A percentile compares a stretch with the other conserved stretches of the same genome.
Conservation (phyloP, 2,888 invertebrate genomes). For the Apamea sordens region DNA sequence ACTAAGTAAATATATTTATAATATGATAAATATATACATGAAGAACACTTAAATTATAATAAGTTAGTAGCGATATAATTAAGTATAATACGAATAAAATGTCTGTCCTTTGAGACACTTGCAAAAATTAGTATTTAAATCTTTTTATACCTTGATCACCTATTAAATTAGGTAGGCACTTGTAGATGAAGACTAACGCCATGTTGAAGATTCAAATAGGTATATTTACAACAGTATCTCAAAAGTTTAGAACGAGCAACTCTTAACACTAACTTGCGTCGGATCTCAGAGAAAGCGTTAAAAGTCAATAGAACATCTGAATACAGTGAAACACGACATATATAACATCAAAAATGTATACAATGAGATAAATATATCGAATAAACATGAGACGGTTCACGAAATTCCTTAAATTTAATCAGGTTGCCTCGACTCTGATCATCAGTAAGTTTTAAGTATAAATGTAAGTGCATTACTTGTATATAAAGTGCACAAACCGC, state of each 20-base stretch:
- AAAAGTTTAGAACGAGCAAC: slow-evolving; percentile 43
- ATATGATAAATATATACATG: slow-evolving; percentile 25
- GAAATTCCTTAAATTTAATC: slow-evolving; percentile 76
- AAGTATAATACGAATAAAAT: slow-evolving; percentile 20
- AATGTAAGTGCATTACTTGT: slow-evolving; percentile 57
- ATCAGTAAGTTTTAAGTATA: slow-evolving; percentile 35
- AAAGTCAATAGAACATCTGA: slow-evolving; percentile 61
- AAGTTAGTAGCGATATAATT: slow-evolving; percentile 15
- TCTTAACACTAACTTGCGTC: slow-evolving; percentile 81
- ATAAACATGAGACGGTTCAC: slow-evolving; percentile 66
- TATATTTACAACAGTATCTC: slow-evolving; percentile 34
- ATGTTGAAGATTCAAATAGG: background rate
- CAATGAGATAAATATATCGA: slow-evolving; percentile 51
- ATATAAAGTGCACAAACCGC: slow-evolving; percentile 59
- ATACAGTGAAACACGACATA: slow-evolving; percentile 73
- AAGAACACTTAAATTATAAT: slow-evolving; percentile 34
- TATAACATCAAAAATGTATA: slow-evolving; percentile 70
- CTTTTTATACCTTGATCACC: background rate
- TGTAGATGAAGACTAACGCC: background rate
- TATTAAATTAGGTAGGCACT: slow-evolving; percentile 1
- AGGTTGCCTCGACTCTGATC: slow-evolving; percentile 86
- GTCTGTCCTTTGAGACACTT: slow-evolving; percentile 31
- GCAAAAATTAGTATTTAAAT: background rate
- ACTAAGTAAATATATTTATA: slow-evolving; percentile 3
- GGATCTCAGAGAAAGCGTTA: slow-evolving; percentile 71